Base-by-base conservation (phyloP, 2,797 vertebrate genomes). In the Meriones psammophilus region DNA sequence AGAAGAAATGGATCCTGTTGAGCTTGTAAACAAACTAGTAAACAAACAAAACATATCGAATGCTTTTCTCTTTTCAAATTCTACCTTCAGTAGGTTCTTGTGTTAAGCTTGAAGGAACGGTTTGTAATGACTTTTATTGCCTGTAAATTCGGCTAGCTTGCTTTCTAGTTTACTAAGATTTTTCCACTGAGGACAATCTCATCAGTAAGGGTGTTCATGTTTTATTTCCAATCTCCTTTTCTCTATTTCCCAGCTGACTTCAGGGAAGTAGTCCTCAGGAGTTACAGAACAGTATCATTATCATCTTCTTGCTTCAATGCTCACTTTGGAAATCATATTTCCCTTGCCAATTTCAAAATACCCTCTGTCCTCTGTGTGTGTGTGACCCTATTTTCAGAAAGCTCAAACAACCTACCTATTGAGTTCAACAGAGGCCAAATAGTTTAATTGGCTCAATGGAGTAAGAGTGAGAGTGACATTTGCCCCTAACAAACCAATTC, bases 241-340 rank as follows among this genome's bases (percentile, higher is more conserved):
- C 26, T 56, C 6, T 66, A 8, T 20, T 91, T 86, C 7, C 14
- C 0, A 12, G n/a, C 8, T 10, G 73, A 9, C 36, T 78, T 78
- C 9, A n/a, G 36, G 36, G 50, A 42, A 24, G 7, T 2, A 76
- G 58, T 14, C 18, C 13, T 8, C 4, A 76, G 36, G 26, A 85
- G 2, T 1, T 39, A 36, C 8, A 20, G 66, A 84, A 80, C 58
- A 46, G 60, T 28, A 13, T 33, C 6, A 58, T 18, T 66, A 39
- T 71, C 13, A 33, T 26, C 10, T 50, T 33, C 3, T 74, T 74
- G 12, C 6, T 76, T 78, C 26, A n/a, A n/a, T 54, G 71, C 71
- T 92, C 91, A 79, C 54, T n/a, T 50, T n/a, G 17, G 30, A 93
- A 94, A 58, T 73, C 33, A 0, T 62, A 30, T 88, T 94, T 93